These are phyloP conservation scores for Takifugu flavidus DNA, from an alignment of 2,113 vertebrate species.

Conservation along the genomic window DNA sequence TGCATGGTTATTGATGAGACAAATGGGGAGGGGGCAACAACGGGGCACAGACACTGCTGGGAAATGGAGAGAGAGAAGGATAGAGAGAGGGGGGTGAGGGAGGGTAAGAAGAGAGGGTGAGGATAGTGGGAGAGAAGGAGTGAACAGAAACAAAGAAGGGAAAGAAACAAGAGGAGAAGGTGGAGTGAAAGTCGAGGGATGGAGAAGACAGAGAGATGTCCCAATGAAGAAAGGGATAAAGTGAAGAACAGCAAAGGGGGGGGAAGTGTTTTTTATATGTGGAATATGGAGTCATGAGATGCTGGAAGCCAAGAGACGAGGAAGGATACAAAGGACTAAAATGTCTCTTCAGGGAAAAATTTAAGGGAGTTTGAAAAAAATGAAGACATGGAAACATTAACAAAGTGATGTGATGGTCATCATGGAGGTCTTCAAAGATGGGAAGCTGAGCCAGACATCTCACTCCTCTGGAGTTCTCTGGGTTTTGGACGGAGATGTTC, in stretches of 20 bases:
- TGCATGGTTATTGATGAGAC: constrained; percentile 76
- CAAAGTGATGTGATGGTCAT: background rate
- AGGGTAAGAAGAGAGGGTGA: background rate
- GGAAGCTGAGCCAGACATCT: constrained; percentile 11
- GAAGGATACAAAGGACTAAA: background rate
- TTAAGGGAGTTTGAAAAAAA: background rate
- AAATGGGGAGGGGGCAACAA: constrained; percentile 68
- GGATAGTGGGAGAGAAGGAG: constrained; percentile 42
- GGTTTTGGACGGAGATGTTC: no score
- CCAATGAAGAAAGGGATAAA: background rate
- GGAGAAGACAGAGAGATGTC: background rate
- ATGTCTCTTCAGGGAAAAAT: background rate
- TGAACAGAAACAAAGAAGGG: constrained; percentile 50
- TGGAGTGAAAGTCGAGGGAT: constrained; percentile 3
- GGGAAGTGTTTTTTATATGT: constrained; percentile 16
- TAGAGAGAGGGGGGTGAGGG: constrained; percentile 10
- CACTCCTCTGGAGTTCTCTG: background rate
- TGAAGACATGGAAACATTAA: background rate
- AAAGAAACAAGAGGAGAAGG: constrained; percentile 11
- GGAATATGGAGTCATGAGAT: constrained; percentile 28
- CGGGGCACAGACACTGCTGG: constrained; percentile 65
- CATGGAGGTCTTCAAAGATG: constrained; percentile 7
- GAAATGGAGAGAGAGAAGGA: constrained; percentile 53
- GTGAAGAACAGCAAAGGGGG: constrained; percentile 31
- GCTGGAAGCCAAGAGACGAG: background rate